phyloP scores from a whole-genome alignment of 2,113 vertebrate genomes.

The Dinomys branickii region DNA sequence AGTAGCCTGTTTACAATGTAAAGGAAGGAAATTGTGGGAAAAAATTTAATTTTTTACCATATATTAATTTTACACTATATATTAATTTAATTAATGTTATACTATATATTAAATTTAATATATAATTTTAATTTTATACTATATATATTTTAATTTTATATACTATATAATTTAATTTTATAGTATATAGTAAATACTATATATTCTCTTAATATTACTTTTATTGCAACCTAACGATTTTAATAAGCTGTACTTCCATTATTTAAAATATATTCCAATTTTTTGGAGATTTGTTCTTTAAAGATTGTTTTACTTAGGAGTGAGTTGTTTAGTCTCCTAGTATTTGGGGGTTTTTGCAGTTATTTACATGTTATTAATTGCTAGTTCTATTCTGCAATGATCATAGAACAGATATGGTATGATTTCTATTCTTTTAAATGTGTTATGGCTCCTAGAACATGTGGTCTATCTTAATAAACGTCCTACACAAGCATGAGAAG shows the following conservation, averaged over 20 bases:
- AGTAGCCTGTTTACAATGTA: no score
- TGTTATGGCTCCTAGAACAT: neutral
- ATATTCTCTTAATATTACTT: neutral
- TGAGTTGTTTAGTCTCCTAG: neutral
- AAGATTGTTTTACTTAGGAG: neutral
- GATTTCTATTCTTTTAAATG: neutral
- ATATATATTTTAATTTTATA: neutral
- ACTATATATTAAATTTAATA: no score
- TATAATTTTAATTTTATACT: neutral
- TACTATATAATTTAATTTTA: neutral
- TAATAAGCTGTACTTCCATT: neutral
- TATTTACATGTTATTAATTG: neutral
- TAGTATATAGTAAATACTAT: neutral
- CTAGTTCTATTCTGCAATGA: neutral
- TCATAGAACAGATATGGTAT: neutral
- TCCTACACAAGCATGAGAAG: neutral
- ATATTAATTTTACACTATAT: no score
- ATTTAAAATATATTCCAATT: neutral
- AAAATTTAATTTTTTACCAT: no score
- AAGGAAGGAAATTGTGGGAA: no score
- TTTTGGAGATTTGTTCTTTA: neutral
- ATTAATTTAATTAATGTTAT: no score
- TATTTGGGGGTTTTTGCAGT: neutral
- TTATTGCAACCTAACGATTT: neutral
- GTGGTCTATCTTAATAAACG: neutral